Base-by-base conservation (phyloP, 1,140 invertebrate species). In the Proctacanthus coquilletti region DNA sequence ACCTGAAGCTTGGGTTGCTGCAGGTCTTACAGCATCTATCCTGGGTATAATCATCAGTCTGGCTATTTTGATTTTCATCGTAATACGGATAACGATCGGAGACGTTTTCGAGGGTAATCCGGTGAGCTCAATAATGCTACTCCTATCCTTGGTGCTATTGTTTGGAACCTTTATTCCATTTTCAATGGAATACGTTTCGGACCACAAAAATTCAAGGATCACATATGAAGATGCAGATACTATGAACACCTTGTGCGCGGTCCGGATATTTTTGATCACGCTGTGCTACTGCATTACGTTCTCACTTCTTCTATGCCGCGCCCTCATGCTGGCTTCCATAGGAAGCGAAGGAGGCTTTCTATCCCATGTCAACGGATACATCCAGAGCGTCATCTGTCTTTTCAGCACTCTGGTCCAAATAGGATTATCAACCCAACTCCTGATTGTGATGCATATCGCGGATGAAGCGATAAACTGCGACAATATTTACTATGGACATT, bases 331-430 rank as follows among this genome's bases (percentile, higher is more conserved):
- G 10, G 63, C 70, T 13, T 69, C 69, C 0, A 68, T 70, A 17
- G 69, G 66, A 15, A 64, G 63, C 18, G 68, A 70, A 42, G 63
- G 66, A 0, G 71, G 71, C 3, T 68, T 73, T 31, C 64, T 72
- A 30, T 71, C 72, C 2, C 72, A 75, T 40, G 64, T 75, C 4
- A 70, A 71, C 30, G 69, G 70, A 15, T 52, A 69, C 2, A 67
- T 75, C 10, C 71, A 74, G 44, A 58, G 65, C 1, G 60, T 72
- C 10, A 53, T 69, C 9, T 59, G 67, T 18, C 52, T 71, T 5
- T 72, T 76, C 42, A 69, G 74, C 34, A 61, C 67, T 11, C 56
- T 60, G 5, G 69, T 73, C 0, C 69, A 72, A 52, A 47, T 63
- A 21, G 63, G 66, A 14, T 53, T 69, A 43, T 66, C 61, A 37